phyloP scores from a whole-genome alignment of 1,140 invertebrate genomes.

The Triops cancriformis region DNA sequence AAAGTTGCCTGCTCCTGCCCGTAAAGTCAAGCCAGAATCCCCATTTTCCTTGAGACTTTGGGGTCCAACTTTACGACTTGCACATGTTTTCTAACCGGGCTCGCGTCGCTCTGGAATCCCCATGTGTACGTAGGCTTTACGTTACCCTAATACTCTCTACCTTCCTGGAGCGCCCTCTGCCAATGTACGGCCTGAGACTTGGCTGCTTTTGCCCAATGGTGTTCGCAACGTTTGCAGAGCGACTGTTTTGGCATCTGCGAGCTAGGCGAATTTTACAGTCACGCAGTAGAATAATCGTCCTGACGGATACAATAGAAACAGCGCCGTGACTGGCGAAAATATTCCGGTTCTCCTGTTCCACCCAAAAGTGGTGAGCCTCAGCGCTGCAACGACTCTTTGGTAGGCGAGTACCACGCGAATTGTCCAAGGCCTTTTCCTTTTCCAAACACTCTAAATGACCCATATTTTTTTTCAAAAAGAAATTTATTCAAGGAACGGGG shows the following conservation, averaged over 20 bases:
- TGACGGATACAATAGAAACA: background rate
- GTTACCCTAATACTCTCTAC: background rate
- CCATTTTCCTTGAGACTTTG: background rate
- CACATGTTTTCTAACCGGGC: background rate
- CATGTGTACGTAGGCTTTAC: background rate
- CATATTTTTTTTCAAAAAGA: background rate
- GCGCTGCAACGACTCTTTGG: background rate
- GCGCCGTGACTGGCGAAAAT: background rate
- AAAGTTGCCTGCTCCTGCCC: background rate
- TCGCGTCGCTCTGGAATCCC: background rate
- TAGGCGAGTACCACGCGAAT: background rate
- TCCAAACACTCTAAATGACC: background rate
- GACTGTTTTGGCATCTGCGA: constrained; percentile 9
- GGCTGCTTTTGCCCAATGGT: background rate
- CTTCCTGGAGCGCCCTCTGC: background rate
- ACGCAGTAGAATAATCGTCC: background rate
- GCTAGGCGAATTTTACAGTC: background rate
- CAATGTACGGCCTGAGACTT: background rate
- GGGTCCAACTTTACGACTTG: background rate
- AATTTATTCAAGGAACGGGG: background rate
- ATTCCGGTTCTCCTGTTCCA: background rate
- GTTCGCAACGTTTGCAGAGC: background rate
- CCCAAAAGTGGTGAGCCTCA: background rate
- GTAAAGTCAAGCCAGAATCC: background rate
- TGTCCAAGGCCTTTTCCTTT: background rate